A percentile compares a stretch with the other conserved stretches of the same genome.
Evolutionary conservation across 2,797 vertebrate species (phyloP).

Genomic region (Hydrocynus forskahlii): DNA sequence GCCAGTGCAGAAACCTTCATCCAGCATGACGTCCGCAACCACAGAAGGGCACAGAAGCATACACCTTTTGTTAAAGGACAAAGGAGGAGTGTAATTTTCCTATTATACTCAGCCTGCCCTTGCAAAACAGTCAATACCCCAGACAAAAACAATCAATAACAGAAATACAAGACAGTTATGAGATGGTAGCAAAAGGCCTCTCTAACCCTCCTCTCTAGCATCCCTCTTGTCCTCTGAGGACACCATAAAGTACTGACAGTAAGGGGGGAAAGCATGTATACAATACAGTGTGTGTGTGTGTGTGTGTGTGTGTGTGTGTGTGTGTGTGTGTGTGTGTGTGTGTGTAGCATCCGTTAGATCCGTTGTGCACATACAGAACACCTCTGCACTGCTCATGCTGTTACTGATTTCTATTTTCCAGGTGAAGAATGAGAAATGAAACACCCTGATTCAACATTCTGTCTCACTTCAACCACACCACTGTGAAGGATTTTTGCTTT

Average conservation of each 20-base stretch:
- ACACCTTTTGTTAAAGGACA: constrained; percentile 58
- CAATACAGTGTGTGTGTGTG: background rate
- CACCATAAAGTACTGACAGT: constrained; percentile 35
- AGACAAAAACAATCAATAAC: constrained; percentile 69
- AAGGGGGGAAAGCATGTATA: background rate
- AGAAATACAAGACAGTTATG: constrained; percentile 65
- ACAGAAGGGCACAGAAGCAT: constrained; percentile 49
- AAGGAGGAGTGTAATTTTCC: constrained; percentile 61
- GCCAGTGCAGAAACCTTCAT: constrained; percentile 2
- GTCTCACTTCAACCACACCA: background rate
- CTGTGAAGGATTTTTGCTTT: background rate
- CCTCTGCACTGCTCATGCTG: constrained; percentile 35
- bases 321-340: background rate
- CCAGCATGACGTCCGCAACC: constrained; percentile 11
- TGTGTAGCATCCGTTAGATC: background rate
- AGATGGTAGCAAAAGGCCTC: constrained; percentile 50
- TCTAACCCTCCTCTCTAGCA: constrained; percentile 17
- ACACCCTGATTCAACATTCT: background rate
- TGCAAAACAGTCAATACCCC: constrained; percentile 66
- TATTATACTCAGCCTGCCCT: constrained; percentile 63
- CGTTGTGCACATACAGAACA: constrained; percentile 25
- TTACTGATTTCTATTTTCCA: constrained; percentile 23
- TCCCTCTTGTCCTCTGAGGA: constrained; percentile 47
- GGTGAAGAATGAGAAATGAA: background rate
- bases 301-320: background rate